These are phyloP conservation scores for Microplitis demolitor DNA, from an alignment of 1,140 invertebrate species.

Conservation along the genomic window DNA sequence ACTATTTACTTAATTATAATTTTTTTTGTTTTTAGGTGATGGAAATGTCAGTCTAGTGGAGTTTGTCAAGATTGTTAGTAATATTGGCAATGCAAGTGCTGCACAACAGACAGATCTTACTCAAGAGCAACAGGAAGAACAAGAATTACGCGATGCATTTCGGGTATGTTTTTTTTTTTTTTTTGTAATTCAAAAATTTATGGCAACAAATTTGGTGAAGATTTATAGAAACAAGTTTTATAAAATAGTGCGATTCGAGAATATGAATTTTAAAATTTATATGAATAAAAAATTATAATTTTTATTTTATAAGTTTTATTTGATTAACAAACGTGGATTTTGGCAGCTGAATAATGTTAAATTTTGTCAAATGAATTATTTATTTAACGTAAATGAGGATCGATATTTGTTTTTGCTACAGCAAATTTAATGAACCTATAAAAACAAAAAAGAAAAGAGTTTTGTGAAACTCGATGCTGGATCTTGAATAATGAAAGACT, in stretches of 20 bases:
- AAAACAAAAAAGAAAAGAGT: not conserved
- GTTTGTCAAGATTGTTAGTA: constrained; percentile 89
- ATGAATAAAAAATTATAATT: too few relatives aligned
- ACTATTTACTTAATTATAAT: not conserved
- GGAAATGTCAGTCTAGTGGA: constrained; percentile 91
- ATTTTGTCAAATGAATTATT: too few relatives aligned
- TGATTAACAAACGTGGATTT: too few relatives aligned
- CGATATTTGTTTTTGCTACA: too few relatives aligned
- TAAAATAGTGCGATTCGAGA: too few relatives aligned
- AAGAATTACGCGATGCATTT: constrained; percentile 86
- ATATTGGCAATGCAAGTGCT: constrained; percentile 72
- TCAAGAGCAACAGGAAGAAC: constrained; percentile 73
- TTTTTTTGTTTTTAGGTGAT: constrained; percentile 68
- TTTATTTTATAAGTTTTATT: too few relatives aligned
- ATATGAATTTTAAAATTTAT: too few relatives aligned
- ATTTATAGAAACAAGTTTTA: too few relatives aligned
- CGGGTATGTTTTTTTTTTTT: constrained; percentile 64
- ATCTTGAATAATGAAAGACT: not conserved
- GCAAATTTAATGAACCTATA: not conserved
- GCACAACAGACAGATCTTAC: constrained; percentile 65
- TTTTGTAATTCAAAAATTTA: not conserved
- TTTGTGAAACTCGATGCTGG: not conserved
- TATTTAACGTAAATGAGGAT: too few relatives aligned
- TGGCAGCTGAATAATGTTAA: too few relatives aligned
- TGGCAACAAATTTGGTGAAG: too few relatives aligned